Evolutionary conservation across 1,140 invertebrate genomes (phyloP).

Genomic region (Neodiprion lecontei): DNA sequence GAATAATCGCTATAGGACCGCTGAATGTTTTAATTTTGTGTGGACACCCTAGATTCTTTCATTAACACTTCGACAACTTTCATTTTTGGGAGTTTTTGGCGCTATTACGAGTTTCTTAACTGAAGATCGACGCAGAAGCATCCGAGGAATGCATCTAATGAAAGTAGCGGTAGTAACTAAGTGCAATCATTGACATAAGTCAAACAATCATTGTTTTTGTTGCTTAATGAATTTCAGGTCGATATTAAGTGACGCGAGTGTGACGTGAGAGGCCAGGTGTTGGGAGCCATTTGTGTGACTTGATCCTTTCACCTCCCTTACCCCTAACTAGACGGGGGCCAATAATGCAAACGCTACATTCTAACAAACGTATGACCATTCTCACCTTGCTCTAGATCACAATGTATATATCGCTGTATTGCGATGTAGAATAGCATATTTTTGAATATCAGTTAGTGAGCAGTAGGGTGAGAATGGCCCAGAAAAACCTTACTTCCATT

Average conservation of each 20-base stretch:
- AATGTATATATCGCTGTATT: too few relatives aligned
- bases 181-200: conserved; percentile 45
- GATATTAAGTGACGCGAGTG: conserved; percentile 61
- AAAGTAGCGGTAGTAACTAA: conserved; percentile 52
- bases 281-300: conserved; percentile 60
- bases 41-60: neutral
- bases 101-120: neutral
- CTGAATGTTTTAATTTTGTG: neutral
- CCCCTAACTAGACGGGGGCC: conserved; percentile 53
- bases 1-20: too few relatives aligned
- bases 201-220: conserved; percentile 61
- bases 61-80: conserved; percentile 4
- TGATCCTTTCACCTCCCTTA: conserved; percentile 56
- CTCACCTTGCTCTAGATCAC: conserved; percentile 41
- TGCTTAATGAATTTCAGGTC: conserved; percentile 65
- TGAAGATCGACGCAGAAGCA: neutral
- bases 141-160: conserved; percentile 41
- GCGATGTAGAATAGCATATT: too few relatives aligned
- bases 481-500: conserved; percentile 49
- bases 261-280: conserved; percentile 60
- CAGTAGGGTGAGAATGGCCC: conserved; percentile 52
- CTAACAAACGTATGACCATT: conserved; percentile 43
- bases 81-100: conserved; percentile 9
- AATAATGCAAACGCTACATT: conserved; percentile 48
- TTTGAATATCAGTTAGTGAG: neutral